phyloP scores from a whole-genome alignment of 2,113 vertebrate genomes.

The Nyctibius bracteatus region DNA sequence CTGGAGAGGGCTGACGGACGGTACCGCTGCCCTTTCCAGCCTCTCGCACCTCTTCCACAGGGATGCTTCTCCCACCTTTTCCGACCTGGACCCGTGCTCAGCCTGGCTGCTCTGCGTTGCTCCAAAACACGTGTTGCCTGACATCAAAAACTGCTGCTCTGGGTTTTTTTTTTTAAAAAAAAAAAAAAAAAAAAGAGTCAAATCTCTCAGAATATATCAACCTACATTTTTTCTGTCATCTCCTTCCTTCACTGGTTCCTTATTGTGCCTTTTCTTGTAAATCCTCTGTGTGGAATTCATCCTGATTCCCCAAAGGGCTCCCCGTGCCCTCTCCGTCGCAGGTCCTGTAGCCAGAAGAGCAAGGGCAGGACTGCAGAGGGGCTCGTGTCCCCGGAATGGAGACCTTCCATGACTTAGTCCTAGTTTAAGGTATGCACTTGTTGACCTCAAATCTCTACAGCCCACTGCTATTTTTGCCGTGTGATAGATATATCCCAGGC shows the following conservation, averaged over 20 bases:
- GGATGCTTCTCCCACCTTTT: not conserved
- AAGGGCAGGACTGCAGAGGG: not conserved
- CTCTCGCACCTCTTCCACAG: not conserved
- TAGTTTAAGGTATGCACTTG: rapidly evolving
- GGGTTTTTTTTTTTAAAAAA: rapidly evolving
- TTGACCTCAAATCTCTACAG: not conserved
- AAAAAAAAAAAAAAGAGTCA: too few species aligned
- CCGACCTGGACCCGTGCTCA: rapidly evolving
- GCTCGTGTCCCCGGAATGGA: rapidly evolving
- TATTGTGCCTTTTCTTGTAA: rapidly evolving
- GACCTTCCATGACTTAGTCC: not conserved
- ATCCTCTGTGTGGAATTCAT: not conserved
- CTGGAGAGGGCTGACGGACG: not conserved
- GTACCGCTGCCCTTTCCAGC: not conserved
- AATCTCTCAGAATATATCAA: not conserved
- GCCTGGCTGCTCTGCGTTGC: not conserved
- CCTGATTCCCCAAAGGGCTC: not conserved
- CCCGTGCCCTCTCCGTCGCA: not conserved
- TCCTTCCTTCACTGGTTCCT: not conserved
- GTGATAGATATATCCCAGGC: not conserved
- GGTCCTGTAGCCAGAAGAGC: not conserved
- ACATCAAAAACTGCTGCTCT: not conserved
- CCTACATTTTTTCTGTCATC: not conserved
- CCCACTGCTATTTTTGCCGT: not conserved
- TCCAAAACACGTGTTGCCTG: not conserved